Base-by-base conservation (phyloP, 2,888 invertebrate genomes). In the Urechis unicinctus region DNA sequence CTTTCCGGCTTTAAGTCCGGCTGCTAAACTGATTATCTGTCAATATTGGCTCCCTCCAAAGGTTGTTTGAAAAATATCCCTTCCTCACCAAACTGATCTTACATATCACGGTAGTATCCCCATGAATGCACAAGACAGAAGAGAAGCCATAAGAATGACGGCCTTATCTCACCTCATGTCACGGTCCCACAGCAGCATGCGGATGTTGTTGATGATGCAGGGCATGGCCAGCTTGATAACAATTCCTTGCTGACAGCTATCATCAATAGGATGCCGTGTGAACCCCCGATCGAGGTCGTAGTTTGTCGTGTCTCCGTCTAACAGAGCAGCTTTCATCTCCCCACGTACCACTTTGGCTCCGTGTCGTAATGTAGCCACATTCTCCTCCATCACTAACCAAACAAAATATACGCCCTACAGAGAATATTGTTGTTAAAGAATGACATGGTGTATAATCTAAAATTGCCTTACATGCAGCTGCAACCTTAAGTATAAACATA, bases 101-200 rank as follows among this genome's bases (percentile, higher is more conserved):
- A n/a, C n/a, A n/a, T n/a, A n/a, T n/a, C n/a, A n/a, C n/a, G n/a
- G n/a, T n/a, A n/a, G n/a, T n/a, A n/a, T n/a, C n/a, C n/a, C n/a
- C n/a, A n/a, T n/a, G n/a, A n/a, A n/a, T n/a, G n/a, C n/a, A n/a
- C n/a, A n/a, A n/a, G n/a, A n/a, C n/a, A n/a, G n/a, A n/a, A n/a
- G n/a, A n/a, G n/a, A n/a, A n/a, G n/a, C n/a, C n/a, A n/a, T n/a
- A n/a, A n/a, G n/a, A n/a, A n/a, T n/a, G n/a, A n/a, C n/a, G n/a
- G n/a, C n/a, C n/a, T n/a, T n/a, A n/a, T n/a, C 21, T 17, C 48
- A 85, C 81, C 92, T 86, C 74, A 86, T 84, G 77, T 97, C 96
- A 57, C 88, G 83, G 80, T 97, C 97, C 94, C 95, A 96, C 13
- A 98, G 83, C 66, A 95, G 82, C 84, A 98, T 85, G 57, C 87